Percentiles rank a stretch among this genome's conserved stretches.
Conservation (phyloP, 2,113 vertebrate species). For the Petaurus breviceps region DNA sequence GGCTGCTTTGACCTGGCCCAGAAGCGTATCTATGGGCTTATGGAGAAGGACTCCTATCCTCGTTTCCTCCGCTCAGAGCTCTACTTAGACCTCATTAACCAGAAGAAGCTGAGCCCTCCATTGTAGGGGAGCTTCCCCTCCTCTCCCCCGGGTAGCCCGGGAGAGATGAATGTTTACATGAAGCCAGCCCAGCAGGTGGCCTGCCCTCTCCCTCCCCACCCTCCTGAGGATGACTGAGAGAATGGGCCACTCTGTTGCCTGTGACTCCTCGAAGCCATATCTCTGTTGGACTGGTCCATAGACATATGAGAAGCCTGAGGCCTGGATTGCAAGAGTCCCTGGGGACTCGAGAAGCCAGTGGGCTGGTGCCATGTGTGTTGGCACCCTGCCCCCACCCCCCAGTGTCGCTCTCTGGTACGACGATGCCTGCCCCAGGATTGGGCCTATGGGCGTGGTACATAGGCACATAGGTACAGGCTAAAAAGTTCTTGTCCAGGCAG, state of each 20-base stretch:
- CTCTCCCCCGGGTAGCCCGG: slow-evolving; percentile 71
- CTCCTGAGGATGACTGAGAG: slow-evolving; percentile 41
- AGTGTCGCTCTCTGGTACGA: slow-evolving; percentile 83
- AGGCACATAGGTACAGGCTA: background rate
- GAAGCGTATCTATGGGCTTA: slow-evolving; percentile 96
- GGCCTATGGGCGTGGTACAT: background rate
- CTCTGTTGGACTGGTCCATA: slow-evolving; percentile 6
- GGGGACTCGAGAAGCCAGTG: slow-evolving; percentile 82
- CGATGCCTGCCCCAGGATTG: background rate
- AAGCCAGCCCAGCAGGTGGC: slow-evolving; percentile 52
- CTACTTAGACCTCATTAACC: slow-evolving; percentile 96
- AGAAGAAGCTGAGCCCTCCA: slow-evolving; percentile 92
- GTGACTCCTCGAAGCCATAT: slow-evolving; percentile 57
- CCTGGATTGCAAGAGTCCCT: slow-evolving; percentile 69
- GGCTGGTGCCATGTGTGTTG: slow-evolving; percentile 85
- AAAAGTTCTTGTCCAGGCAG: background rate
- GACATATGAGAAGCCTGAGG: slow-evolving; percentile 73
- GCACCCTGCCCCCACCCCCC: slow-evolving; percentile 45
- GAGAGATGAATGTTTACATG: slow-evolving; percentile 78
- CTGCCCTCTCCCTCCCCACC: slow-evolving; percentile 58
- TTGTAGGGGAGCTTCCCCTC: slow-evolving; percentile 80
- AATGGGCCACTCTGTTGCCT: slow-evolving; percentile 1
- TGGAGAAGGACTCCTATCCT: slow-evolving; percentile 99
- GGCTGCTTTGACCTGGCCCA: slow-evolving; percentile 96
- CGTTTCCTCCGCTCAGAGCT: slow-evolving; percentile 98